phyloP scores from a whole-genome alignment of 2,113 vertebrate species.

The Loxodonta africana region DNA sequence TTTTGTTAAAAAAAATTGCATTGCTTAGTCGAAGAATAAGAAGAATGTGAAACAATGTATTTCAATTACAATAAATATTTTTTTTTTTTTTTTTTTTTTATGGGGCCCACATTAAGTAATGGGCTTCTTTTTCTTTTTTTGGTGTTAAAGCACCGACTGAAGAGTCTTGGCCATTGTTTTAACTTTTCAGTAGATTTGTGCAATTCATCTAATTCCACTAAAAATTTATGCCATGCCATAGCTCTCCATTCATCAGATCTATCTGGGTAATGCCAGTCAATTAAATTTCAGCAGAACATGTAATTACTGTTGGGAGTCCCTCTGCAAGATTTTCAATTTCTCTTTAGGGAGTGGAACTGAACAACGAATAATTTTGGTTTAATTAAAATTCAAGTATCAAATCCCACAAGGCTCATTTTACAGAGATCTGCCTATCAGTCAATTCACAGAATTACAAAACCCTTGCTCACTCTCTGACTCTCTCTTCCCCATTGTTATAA shows the following conservation, averaged over 20 bases:
- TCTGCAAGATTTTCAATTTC: constrained; percentile 67
- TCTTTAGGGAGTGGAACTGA: constrained; percentile 75
- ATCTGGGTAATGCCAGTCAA: constrained; percentile 72
- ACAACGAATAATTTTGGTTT: constrained; percentile 78
- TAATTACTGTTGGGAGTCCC: constrained; percentile 69
- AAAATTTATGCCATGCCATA: constrained; percentile 28
- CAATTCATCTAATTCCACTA: constrained; percentile 50
- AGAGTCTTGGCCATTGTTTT: not conserved
- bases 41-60: not conserved
- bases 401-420: constrained; percentile 68
- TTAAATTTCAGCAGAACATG: constrained; percentile 77
- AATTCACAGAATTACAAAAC: constrained; percentile 68
- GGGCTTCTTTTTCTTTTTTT: not conserved
- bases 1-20: constrained; percentile 5
- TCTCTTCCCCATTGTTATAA: constrained; percentile 64
- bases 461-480: constrained; percentile 11
- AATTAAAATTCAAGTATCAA: constrained; percentile 83
- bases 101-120: not conserved
- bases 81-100: not conserved
- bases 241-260: constrained; percentile 70
- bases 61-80: not conserved
- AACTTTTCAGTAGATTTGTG: constrained; percentile 36
- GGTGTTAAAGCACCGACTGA: not conserved
- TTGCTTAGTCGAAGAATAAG: not conserved
- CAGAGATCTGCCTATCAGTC: constrained; percentile 71